These are phyloP conservation scores for Centropus bengalensis DNA, from an alignment of 2,113 vertebrate genomes.

Conservation along the genomic window DNA sequence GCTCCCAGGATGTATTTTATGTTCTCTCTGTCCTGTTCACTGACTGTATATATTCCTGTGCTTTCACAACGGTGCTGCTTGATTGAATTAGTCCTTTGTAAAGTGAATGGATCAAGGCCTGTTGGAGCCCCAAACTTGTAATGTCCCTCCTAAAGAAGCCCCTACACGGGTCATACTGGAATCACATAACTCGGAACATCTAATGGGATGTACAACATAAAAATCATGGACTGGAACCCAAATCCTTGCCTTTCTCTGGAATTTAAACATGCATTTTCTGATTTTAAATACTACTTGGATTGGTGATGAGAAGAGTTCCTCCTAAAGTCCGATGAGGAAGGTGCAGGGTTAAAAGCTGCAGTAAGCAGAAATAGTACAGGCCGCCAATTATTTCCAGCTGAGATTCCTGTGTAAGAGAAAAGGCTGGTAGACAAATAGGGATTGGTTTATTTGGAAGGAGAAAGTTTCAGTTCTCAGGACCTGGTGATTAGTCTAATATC, in stretches of 20 bases:
- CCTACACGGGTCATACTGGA: neutral
- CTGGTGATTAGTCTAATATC: neutral
- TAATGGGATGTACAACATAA: neutral
- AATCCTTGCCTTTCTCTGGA: neutral
- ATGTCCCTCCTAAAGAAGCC: neutral
- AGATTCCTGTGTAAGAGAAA: neutral
- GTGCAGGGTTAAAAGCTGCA: conserved; percentile 19
- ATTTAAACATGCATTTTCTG: neutral
- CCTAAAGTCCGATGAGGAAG: neutral
- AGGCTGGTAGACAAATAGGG: neutral
- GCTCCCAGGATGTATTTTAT: neutral
- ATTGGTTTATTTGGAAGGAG: neutral
- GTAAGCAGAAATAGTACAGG: neutral
- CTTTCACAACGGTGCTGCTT: neutral
- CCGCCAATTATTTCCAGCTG: conserved; percentile 16
- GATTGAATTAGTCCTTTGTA: neutral
- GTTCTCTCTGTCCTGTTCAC: neutral
- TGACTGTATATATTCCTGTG: neutral
- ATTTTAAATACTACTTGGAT: neutral
- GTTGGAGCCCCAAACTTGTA: neutral
- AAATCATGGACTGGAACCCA: neutral
- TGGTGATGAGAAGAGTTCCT: neutral
- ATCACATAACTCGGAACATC: accelerated
- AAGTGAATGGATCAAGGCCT: neutral
- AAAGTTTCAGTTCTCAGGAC: neutral